Conservation (phyloP, 2,888 invertebrate genomes). For the Noctuana brunneofusca region DNA sequence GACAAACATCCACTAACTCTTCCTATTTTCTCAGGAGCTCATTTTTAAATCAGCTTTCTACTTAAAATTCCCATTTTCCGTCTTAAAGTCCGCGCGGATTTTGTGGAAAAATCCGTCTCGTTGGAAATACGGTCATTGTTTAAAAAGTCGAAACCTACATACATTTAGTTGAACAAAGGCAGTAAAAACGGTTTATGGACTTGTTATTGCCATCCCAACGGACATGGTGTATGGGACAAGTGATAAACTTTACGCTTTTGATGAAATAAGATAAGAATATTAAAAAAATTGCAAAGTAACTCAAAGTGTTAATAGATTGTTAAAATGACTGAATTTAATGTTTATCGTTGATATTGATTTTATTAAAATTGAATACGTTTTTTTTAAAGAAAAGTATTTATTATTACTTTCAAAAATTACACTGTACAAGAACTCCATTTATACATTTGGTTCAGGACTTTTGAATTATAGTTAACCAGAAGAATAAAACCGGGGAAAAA, state of each 20-base stretch:
- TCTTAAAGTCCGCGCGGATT: slow-evolving; percentile 53
- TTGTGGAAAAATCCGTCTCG: slow-evolving; percentile 66
- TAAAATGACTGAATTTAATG: no score
- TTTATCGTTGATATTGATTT: no score
- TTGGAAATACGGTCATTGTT: slow-evolving; percentile 80
- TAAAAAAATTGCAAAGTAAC: no score
- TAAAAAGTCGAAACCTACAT: slow-evolving; percentile 82
- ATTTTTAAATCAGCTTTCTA: slow-evolving; percentile 49
- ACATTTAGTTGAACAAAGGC: slow-evolving; percentile 82
- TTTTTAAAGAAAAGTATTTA: no score
- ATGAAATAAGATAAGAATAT: no score
- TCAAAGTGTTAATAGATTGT: no score
- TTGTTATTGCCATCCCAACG: slow-evolving; percentile 80
- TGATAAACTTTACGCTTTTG: slow-evolving; percentile 26
- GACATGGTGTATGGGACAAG: slow-evolving; percentile 58
- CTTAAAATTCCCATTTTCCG: slow-evolving; percentile 45
- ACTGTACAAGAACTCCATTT: no score
- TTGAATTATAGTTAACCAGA: no score
- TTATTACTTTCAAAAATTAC: no score
- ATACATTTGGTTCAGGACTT: no score
- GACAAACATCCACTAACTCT: slow-evolving; percentile 25
- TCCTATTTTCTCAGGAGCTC: slow-evolving; percentile 25
- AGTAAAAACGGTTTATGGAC: slow-evolving; percentile 82
- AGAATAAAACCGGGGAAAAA: no score
- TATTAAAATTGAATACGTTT: no score